phyloP scores from a whole-genome alignment of 2,888 invertebrate species.

The Opisthograptis luteolata region DNA sequence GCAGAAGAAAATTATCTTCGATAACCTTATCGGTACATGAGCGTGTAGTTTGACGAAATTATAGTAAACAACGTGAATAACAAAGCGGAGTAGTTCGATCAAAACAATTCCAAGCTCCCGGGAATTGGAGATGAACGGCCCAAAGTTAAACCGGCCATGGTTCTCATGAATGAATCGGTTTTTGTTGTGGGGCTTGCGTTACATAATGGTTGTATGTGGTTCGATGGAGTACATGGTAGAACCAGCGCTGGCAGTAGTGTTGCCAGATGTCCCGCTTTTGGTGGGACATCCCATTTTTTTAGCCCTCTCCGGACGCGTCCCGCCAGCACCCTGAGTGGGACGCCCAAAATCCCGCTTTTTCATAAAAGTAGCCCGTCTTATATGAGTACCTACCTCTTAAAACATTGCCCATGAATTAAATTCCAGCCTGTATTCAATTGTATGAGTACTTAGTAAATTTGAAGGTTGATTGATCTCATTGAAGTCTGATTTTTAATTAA shows the following conservation, averaged over 20 bases:
- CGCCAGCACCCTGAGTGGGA: no score
- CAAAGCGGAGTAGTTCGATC: slow-evolving; percentile 38
- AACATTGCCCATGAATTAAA: no score
- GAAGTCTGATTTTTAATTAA: no score
- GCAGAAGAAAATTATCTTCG: slow-evolving; percentile 71
- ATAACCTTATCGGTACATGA: slow-evolving; percentile 60
- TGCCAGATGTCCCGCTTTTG: no score
- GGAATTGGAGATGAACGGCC: slow-evolving; percentile 55
- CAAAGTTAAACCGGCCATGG: slow-evolving; percentile 52
- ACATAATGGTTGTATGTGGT: slow-evolving; percentile 73
- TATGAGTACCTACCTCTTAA: no score
- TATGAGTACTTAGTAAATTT: no score
- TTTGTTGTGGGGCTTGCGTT: slow-evolving; percentile 68
- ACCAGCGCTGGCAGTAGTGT: slow-evolving; percentile 49
- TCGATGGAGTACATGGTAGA: slow-evolving; percentile 27
- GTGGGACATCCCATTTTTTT: no score
- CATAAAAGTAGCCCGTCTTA: no score
- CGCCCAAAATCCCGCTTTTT: no score
- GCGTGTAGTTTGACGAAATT: slow-evolving; percentile 25
- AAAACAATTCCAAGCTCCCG: slow-evolving; percentile 40
- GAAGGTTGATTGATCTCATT: no score
- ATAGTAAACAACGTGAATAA: slow-evolving; percentile 48
- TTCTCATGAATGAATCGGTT: slow-evolving; percentile 73
- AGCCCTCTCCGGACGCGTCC: no score
- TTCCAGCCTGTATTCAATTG: no score